Base-by-base conservation (phyloP, 2,797 vertebrate genomes). In the Meda fulgida region DNA sequence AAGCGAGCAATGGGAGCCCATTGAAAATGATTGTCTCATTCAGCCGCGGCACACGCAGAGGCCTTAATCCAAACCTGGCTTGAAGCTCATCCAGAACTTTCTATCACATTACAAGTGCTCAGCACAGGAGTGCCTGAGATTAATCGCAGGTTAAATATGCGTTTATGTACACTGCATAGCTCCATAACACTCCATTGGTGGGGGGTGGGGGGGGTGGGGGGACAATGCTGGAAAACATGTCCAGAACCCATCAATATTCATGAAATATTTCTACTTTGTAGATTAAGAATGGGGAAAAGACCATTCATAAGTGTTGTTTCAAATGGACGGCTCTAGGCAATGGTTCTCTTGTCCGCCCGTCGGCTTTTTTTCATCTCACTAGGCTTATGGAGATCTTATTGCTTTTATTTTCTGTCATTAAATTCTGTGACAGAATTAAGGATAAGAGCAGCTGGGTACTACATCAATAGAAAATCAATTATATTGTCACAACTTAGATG, bases 401-500 rank as follows among this genome's bases (percentile, higher is more conserved):
- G 72, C 80, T 89, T 89, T 87, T 90, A 87, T 90, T 67, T 89
- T 88, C 78, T 85, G 89, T 78, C 72, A 80, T 81, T 76, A 90
- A 87, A 71, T 53, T 85, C 76, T 70, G 23, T 87, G 85, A 86
- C 67, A 85, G 36, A 91, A 92, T 67, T 53, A 91, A 81, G 84
- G 89, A 87, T 89, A 91, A 89, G 78, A 83, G 83, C 87, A 76
- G 84, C 80, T 88, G 87, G 87, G 78, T 31, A 88, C 84, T 87
- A 87, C 89, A 89, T 91, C 88, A 65, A 92, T 91, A 85, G 82
- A 90, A 90, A 89, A 91, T 83, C 78, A 89, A 91, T 87, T 89
- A 85, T 48, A 75, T 69, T 88, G 78, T 78, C 86, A 83, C 84
- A 90, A 84, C 83, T 87, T 85, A 90, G 85, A 88, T 77, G 84